Conservation (phyloP, 1,140 invertebrate genomes). For the Heterodera schachtii region DNA sequence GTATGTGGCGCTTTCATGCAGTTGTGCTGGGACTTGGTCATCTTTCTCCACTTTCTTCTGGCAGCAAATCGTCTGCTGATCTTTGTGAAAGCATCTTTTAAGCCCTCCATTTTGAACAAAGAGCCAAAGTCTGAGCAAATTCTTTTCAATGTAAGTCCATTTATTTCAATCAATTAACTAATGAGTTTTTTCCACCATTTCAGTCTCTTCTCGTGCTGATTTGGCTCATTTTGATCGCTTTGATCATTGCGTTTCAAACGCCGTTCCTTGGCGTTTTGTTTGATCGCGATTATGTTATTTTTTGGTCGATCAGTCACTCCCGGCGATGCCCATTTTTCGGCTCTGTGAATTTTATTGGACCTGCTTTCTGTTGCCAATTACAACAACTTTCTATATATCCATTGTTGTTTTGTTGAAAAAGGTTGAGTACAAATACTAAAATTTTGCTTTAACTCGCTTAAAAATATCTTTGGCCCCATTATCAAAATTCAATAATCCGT, state of each 20-base stretch:
- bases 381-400: background rate
- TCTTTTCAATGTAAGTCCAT: too few relatives aligned
- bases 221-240: background rate
- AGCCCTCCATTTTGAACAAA: too few relatives aligned
- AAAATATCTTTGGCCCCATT: too few relatives aligned
- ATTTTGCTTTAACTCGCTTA: too few relatives aligned
- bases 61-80: too few relatives aligned
- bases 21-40: too few relatives aligned
- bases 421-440: background rate
- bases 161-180: background rate
- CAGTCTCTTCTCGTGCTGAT: background rate
- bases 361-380: background rate
- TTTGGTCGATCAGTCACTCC: background rate
- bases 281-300: background rate
- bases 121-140: too few relatives aligned
- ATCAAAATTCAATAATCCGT: too few relatives aligned
- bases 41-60: too few relatives aligned
- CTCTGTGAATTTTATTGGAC: background rate
- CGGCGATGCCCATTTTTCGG: background rate
- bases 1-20: too few relatives aligned
- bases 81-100: too few relatives aligned
- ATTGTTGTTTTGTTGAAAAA: conserved; percentile 17
- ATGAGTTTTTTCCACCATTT: background rate
- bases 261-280: background rate
- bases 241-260: background rate